A percentile compares a stretch with the other conserved stretches of the same genome.
Evolutionary conservation across 2,113 vertebrate species (phyloP).

Genomic region (Oplegnathus fasciatus): DNA sequence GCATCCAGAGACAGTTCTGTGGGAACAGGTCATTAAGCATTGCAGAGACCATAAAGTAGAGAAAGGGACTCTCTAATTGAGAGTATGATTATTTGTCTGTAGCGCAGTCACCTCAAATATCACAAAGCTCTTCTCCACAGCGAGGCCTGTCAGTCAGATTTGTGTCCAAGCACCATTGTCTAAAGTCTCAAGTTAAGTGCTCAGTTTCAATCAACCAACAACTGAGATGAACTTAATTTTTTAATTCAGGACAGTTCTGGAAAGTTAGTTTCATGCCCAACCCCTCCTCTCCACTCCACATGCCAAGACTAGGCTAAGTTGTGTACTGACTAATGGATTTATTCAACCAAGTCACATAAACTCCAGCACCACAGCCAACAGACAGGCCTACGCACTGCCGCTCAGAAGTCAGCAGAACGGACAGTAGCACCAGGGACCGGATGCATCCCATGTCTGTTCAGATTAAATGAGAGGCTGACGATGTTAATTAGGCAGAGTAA

Average conservation of each 20-base stretch:
- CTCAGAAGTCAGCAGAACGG: conserved; percentile 66
- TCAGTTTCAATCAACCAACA: conserved; percentile 49
- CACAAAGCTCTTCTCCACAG: conserved; percentile 52
- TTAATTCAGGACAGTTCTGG: conserved; percentile 61
- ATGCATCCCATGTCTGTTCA: conserved; percentile 80
- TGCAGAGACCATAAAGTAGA: conserved; percentile 52
- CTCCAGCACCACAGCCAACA: conserved; percentile 33
- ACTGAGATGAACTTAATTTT: conserved; percentile 67
- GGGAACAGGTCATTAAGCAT: conserved; percentile 50
- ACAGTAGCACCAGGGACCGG: conserved; percentile 69
- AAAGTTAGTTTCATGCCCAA: conserved; percentile 67
- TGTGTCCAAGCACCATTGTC: conserved; percentile 39
- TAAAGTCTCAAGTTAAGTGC: conserved; percentile 46
- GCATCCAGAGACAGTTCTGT: conserved; percentile 61
- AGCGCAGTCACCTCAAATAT: conserved; percentile 69
- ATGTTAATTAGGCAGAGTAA: conserved; percentile 87
- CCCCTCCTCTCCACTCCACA: conserved; percentile 15
- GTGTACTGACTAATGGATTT: conserved; percentile 55
- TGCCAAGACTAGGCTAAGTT: conserved; percentile 34
- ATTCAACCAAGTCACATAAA: conserved; percentile 63
- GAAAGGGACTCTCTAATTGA: conserved; percentile 71
- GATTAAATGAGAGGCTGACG: conserved; percentile 83
- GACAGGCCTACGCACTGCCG: conserved; percentile 49
- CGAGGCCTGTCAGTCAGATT: conserved; percentile 69
- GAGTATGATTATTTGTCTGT: conserved; percentile 74